phyloP scores from a whole-genome alignment of 2,888 invertebrate genomes.

The Hirtodrosophila alboralis region DNA sequence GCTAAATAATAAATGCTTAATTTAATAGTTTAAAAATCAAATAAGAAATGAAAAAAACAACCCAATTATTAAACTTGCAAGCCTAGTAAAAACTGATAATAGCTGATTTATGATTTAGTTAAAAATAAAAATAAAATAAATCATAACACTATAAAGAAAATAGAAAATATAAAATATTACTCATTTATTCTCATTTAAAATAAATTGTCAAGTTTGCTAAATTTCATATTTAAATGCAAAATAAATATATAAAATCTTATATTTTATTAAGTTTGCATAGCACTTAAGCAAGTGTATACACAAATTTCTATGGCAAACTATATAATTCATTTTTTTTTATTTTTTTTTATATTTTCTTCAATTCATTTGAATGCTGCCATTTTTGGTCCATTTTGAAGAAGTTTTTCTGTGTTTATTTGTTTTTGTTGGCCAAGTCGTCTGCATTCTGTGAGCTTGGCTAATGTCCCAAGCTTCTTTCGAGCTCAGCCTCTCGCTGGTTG shows the following conservation, averaged over 20 bases:
- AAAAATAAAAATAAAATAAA: too few species aligned
- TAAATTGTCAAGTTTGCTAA: too few species aligned
- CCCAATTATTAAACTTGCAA: too few species aligned
- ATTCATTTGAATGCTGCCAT: conserved; percentile 36
- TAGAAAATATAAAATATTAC: too few species aligned
- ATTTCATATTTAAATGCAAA: too few species aligned
- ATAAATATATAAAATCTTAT: conserved; percentile 12
- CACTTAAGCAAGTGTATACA: conserved; percentile 12
- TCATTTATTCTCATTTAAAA: too few species aligned
- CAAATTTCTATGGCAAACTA: background rate
- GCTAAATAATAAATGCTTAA: too few species aligned
- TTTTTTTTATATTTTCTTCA: conserved; percentile 7
- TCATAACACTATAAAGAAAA: too few species aligned
- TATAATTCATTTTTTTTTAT: background rate
- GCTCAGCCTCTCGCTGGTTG: background rate
- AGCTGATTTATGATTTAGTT: too few species aligned
- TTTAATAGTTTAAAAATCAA: too few species aligned
- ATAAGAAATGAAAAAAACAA: too few species aligned
- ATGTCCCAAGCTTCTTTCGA: conserved; percentile 31
- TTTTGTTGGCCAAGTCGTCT: conserved; percentile 40
- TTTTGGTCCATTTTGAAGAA: conserved; percentile 48
- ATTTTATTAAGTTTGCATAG: conserved; percentile 5
- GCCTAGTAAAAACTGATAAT: too few species aligned
- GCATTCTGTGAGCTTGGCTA: conserved; percentile 48
- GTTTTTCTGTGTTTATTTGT: conserved; percentile 36